Conservation (phyloP, 2,888 invertebrate species). For the Hemicrepidius hirtus region DNA sequence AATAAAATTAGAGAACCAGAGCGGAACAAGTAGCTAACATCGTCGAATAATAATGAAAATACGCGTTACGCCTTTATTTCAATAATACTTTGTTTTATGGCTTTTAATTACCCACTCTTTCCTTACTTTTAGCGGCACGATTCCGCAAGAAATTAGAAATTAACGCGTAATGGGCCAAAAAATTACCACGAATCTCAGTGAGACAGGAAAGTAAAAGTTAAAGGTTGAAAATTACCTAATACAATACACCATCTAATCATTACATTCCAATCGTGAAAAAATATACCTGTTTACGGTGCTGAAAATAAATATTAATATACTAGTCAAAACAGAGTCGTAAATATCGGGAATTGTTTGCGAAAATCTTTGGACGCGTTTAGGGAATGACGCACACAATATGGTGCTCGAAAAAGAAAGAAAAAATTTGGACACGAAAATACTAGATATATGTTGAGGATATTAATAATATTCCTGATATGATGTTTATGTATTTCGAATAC, state of each 20-base stretch:
- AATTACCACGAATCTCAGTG: not conserved
- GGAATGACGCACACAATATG: not conserved
- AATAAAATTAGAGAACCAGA: constrained; percentile 58
- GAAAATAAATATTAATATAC: not conserved
- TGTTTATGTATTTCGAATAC: too few species aligned
- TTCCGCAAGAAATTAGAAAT: not conserved
- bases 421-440: not conserved
- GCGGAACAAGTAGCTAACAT: constrained; percentile 55
- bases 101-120: constrained; percentile 26
- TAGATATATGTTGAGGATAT: not conserved
- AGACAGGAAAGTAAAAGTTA: constrained; percentile 13
- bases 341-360: constrained; percentile 8
- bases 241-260: constrained; percentile 13
- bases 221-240: constrained; percentile 7
- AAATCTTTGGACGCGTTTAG: not conserved
- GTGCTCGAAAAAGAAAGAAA: not conserved
- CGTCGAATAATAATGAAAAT: constrained; percentile 46
- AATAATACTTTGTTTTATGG: constrained; percentile 32
- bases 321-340: constrained; percentile 3
- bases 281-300: not conserved
- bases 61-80: constrained; percentile 31
- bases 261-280: not conserved
- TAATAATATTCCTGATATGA: not conserved
- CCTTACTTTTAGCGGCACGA: not conserved
- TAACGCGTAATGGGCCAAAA: constrained; percentile 1